Conservation (phyloP, 2,797 vertebrate genomes). For the Ciconia nigra region DNA sequence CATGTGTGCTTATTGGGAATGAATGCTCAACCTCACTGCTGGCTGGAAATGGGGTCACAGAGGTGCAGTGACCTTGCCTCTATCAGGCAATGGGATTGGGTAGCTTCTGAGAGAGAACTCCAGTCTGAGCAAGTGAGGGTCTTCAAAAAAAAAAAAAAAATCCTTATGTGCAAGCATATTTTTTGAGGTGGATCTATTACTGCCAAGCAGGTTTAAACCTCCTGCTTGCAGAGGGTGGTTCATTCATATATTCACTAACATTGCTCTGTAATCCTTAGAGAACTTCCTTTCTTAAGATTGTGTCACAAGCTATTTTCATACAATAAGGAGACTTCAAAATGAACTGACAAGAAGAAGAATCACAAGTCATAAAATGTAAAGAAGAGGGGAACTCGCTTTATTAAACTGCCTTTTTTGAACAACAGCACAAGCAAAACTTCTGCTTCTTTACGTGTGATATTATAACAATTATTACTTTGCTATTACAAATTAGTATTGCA, state of each 20-base stretch:
- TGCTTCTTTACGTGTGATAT: background rate
- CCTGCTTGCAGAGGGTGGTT: background rate
- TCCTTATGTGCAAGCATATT: background rate
- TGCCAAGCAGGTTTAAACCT: background rate
- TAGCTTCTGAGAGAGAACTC: background rate
- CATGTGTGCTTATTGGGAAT: background rate
- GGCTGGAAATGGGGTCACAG: background rate
- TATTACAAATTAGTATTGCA: background rate
- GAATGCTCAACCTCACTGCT: background rate
- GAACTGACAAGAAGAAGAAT: constrained; percentile 26
- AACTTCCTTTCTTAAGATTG: background rate
- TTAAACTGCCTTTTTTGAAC: background rate
- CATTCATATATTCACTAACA: background rate
- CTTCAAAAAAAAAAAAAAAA: background rate
- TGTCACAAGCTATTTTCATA: background rate
- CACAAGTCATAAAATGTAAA: background rate
- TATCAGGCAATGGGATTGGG: background rate
- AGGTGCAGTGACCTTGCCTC: background rate
- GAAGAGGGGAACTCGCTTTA: background rate
- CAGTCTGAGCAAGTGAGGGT: background rate
- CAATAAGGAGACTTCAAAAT: background rate
- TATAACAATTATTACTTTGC: background rate
- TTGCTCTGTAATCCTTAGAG: background rate
- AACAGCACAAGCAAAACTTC: background rate
- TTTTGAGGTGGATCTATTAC: background rate